These are phyloP conservation scores for Pipistrellus nathusii DNA, from an alignment of 2,797 vertebrate species.

Conservation along the genomic window DNA sequence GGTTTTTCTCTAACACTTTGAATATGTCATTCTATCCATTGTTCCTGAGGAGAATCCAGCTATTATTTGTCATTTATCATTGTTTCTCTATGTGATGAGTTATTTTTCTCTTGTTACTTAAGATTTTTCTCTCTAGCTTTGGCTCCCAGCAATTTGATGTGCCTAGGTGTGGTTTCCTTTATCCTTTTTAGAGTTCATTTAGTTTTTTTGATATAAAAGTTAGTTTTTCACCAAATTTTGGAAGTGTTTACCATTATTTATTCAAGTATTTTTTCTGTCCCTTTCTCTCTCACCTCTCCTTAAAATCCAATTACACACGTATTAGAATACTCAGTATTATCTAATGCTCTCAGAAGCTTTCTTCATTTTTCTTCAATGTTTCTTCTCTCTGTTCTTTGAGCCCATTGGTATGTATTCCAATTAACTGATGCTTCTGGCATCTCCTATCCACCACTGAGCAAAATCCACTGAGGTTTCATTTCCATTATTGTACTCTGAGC, in stretches of 20 bases:
- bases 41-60: not conserved
- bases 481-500: not conserved
- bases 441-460: not conserved
- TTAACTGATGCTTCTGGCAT: not conserved
- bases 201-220: not conserved
- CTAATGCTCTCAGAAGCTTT: not conserved
- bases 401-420: not conserved
- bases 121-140: not conserved
- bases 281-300: not conserved
- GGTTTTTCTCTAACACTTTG: not conserved
- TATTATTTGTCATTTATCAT: not conserved
- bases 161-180: not conserved
- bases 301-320: not conserved
- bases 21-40: accelerated
- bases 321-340: not conserved
- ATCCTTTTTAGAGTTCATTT: not conserved
- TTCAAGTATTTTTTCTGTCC: not conserved
- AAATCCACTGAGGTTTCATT: not conserved
- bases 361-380: not conserved
- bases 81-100: not conserved
- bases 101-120: not conserved
- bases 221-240: not conserved
- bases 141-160: not conserved
- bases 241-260: not conserved
- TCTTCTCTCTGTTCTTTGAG: not conserved